phyloP scores from a whole-genome alignment of 2,113 vertebrate species.

The Lampris incognitus region DNA sequence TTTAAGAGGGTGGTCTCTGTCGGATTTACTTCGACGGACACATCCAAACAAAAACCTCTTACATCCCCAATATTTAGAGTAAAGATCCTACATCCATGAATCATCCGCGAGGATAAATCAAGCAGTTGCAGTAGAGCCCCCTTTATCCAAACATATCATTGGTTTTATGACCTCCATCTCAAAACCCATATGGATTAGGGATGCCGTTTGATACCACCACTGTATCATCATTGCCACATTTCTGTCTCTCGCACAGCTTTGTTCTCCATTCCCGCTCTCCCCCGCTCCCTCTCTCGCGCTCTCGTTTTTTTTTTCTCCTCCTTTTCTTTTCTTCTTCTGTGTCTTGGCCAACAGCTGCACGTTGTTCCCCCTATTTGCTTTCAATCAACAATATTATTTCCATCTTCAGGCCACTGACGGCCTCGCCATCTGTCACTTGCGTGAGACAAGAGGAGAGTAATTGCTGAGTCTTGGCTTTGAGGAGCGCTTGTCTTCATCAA shows the following conservation, averaged over 20 bases:
- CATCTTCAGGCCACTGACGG: conserved; percentile 75
- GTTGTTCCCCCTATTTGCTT: conserved; percentile 78
- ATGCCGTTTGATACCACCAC: conserved; percentile 31
- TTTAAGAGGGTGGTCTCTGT: conserved; percentile 51
- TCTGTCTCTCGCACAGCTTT: conserved; percentile 37
- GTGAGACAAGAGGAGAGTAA: conserved; percentile 78
- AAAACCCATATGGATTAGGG: conserved; percentile 33
- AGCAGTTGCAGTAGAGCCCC: conserved; percentile 15
- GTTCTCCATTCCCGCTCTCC: conserved; percentile 27
- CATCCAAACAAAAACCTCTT: conserved; percentile 47
- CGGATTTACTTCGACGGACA: conserved; percentile 19
- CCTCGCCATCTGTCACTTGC: conserved; percentile 81
- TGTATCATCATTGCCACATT: conserved; percentile 41
- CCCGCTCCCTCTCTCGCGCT: not conserved
- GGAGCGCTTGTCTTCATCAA: conserved; percentile 59
- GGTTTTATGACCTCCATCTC: conserved; percentile 44
- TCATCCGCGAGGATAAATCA: conserved; percentile 34
- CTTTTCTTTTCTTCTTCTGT: conserved; percentile 36
- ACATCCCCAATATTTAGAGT: conserved; percentile 54
- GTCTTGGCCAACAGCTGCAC: conserved; percentile 74
- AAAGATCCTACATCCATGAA: conserved; percentile 21
- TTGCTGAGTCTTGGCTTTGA: conserved; percentile 78
- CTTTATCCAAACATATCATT: conserved; percentile 41
- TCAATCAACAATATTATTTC: conserved; percentile 82
- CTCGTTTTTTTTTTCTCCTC: conserved; percentile 1